Conservation (phyloP, 2,113 vertebrate species). For the Megaceryle torquata region DNA sequence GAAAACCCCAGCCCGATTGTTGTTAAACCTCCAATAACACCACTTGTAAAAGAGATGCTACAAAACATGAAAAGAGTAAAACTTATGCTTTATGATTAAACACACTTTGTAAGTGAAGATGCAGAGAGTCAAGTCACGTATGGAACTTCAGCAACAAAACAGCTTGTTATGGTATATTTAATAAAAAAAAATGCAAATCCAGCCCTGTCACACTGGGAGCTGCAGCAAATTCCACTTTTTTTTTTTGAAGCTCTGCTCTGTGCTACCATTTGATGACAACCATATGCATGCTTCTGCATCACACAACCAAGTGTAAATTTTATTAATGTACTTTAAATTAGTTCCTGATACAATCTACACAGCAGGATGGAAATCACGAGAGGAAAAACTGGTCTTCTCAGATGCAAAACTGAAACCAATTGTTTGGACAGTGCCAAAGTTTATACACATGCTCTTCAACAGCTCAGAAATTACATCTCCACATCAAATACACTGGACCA, state of each 20-base stretch:
- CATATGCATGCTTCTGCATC: not conserved
- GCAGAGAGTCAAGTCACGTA: not conserved
- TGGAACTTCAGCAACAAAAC: not conserved
- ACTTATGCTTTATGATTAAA: not conserved
- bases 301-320: not conserved
- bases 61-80: not conserved
- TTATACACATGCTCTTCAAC: not conserved
- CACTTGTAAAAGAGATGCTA: not conserved
- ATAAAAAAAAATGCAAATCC: not conserved
- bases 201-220: not conserved
- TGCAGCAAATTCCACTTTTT: not conserved
- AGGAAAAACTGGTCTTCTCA: not conserved
- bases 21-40: not conserved
- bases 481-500: not conserved
- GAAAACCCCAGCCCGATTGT: not conserved
- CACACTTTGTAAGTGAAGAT: not conserved
- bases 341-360: not conserved
- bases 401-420: not conserved
- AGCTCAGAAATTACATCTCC: not conserved
- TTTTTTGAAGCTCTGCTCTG: not conserved
- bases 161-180: not conserved
- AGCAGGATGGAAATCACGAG: not conserved
- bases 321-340: conserved; percentile 11
- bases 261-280: conserved; percentile 10
- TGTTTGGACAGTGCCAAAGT: not conserved